Evolutionary conservation across 2,888 invertebrate species (phyloP).

Genomic region (Margaritifera margaritifera): DNA sequence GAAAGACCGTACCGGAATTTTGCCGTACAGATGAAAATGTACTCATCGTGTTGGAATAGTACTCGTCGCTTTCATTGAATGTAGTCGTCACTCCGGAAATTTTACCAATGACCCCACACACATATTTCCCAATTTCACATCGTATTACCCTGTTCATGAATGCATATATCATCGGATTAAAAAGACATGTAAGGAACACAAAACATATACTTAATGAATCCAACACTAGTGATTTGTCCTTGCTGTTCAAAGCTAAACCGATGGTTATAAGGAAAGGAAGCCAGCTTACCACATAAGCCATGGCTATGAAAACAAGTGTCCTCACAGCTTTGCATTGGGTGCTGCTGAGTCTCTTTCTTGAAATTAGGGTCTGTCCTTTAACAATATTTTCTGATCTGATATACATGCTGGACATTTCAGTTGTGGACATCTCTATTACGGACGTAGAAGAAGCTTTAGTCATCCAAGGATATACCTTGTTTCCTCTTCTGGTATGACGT

Average conservation of each 20-base stretch:
- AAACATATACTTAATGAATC: slow-evolving; percentile 45
- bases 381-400: background rate
- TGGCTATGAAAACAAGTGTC: slow-evolving; percentile 51
- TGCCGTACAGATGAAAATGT: slow-evolving; percentile 29
- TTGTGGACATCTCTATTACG: slow-evolving; percentile 11
- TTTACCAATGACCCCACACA: slow-evolving; percentile 30
- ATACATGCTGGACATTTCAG: slow-evolving; percentile 22
- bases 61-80: slow-evolving; percentile 40
- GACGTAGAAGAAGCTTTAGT: slow-evolving; percentile 15
- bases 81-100: slow-evolving; percentile 19
- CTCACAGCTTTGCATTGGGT: slow-evolving; percentile 55
- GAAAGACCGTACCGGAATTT: slow-evolving; percentile 11
- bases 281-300: slow-evolving; percentile 51
- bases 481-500: slow-evolving; percentile 44
- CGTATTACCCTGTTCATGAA: slow-evolving; percentile 56
- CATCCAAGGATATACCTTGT: slow-evolving; percentile 40
- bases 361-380: background rate
- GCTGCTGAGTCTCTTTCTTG: slow-evolving; percentile 13
- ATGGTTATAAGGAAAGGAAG: slow-evolving; percentile 44
- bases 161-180: slow-evolving; percentile 56
- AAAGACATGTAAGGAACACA: slow-evolving; percentile 43
- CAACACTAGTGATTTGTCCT: slow-evolving; percentile 16
- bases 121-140: slow-evolving; percentile 47
- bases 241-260: slow-evolving; percentile 14
- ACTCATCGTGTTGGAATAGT: slow-evolving; percentile 41